A percentile compares a stretch with the other conserved stretches of the same genome.
Conservation (phyloP, 2,797 vertebrate species). For the Linurgus olivaceus region DNA sequence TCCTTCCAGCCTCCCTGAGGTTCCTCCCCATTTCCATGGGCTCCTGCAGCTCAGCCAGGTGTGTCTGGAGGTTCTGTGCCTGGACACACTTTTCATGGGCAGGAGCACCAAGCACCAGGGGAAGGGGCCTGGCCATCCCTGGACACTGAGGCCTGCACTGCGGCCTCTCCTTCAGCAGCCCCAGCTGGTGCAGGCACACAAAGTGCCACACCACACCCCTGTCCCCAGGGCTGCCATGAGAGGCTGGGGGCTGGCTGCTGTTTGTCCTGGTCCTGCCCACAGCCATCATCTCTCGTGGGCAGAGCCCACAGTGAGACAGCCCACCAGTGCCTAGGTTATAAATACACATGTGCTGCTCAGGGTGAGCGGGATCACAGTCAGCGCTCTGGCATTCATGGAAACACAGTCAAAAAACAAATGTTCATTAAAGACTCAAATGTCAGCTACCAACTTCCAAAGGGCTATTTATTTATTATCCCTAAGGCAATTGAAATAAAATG, state of each 20-base stretch:
- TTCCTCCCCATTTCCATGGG: background rate
- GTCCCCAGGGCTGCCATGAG: background rate
- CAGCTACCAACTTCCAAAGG: background rate
- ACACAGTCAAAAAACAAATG: background rate
- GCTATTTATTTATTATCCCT: background rate
- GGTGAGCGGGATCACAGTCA: background rate
- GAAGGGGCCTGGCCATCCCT: accelerated
- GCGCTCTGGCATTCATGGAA: background rate
- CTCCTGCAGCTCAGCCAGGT: background rate
- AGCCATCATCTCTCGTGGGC: background rate
- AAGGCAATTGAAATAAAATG: background rate
- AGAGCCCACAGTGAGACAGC: background rate
- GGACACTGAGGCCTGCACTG: accelerated
- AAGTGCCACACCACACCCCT: background rate
- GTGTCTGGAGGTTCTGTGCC: background rate
- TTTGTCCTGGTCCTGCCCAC: background rate
- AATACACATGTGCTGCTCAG: background rate
- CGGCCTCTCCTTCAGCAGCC: background rate
- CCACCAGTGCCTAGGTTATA: background rate
- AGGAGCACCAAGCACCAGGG: too few relatives aligned
- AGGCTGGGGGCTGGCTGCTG: background rate
- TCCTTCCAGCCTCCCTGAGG: background rate
- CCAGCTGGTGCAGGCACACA: background rate
- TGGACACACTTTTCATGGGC: accelerated
- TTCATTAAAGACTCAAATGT: conserved; percentile 2